These are phyloP conservation scores for Fistularia tabacaria DNA, from an alignment of 2,797 vertebrate species.

Conservation along the genomic window DNA sequence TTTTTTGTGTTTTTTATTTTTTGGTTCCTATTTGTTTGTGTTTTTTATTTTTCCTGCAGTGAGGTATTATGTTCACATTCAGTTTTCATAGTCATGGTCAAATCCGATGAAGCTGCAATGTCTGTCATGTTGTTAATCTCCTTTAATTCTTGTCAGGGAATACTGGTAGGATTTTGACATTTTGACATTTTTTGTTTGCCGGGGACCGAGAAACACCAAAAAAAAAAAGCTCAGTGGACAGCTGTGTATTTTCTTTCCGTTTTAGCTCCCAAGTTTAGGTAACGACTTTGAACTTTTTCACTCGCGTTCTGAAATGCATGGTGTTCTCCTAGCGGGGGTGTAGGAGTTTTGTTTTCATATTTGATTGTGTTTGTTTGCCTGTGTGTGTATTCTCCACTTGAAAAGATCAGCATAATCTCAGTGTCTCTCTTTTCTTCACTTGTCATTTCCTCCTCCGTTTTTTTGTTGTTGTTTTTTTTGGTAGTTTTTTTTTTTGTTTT, in stretches of 20 bases:
- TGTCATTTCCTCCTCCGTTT: conserved; percentile 69
- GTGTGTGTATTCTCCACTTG: conserved; percentile 15
- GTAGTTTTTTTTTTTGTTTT: conserved; percentile 17
- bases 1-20: conserved; percentile 30
- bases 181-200: conserved; percentile 14
- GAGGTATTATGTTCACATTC: conserved; percentile 24
- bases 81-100: conserved; percentile 40
- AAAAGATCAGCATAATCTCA: conserved; percentile 44
- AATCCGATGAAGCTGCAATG: conserved; percentile 25
- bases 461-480: neutral
- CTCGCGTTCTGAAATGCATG: conserved; percentile 20
- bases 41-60: conserved; percentile 16
- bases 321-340: conserved; percentile 3
- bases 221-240: conserved; percentile 23
- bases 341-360: conserved; percentile 6
- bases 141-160: conserved; percentile 1
- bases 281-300: conserved; percentile 58
- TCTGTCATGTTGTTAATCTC: conserved; percentile 24
- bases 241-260: conserved; percentile 24
- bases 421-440: conserved; percentile 55
- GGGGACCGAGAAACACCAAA: conserved; percentile 12
- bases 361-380: conserved; percentile 5
- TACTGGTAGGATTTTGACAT: conserved; percentile 17
- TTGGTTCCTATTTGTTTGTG: conserved; percentile 22
- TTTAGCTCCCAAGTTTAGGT: conserved; percentile 55